Conservation (phyloP, 2,113 vertebrate species). For the Acanthisitta chloris region DNA sequence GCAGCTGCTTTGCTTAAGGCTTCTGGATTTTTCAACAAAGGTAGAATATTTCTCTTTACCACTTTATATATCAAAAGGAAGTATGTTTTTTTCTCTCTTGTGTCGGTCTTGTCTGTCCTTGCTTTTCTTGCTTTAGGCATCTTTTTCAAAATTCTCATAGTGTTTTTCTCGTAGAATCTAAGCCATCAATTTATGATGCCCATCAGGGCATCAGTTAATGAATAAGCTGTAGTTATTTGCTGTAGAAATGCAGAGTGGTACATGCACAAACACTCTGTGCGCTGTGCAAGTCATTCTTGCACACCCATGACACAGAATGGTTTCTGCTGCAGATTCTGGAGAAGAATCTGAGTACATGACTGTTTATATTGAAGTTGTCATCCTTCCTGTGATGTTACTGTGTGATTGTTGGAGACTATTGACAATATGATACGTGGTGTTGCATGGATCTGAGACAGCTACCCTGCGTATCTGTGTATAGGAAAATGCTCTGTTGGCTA, state of each 20-base stretch:
- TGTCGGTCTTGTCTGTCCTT: neutral
- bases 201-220: neutral
- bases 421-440: neutral
- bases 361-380: neutral
- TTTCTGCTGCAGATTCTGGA: neutral
- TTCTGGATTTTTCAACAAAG: neutral
- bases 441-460: neutral
- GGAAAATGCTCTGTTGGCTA: neutral
- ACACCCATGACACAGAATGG: neutral
- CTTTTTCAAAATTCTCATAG: neutral
- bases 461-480: neutral
- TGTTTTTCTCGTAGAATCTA: neutral
- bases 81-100: neutral
- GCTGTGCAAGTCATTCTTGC: neutral
- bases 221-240: neutral
- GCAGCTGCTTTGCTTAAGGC: neutral
- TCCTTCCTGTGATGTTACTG: neutral
- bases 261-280: neutral
- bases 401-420: neutral
- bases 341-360: neutral
- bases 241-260: neutral
- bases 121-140: neutral
- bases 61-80: neutral
- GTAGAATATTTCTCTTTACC: neutral
- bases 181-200: no score